A percentile compares a stretch with the other conserved stretches of the same genome.
Evolutionary conservation across 1,140 invertebrate species (phyloP).

Genomic region (Saccostrea echinata): DNA sequence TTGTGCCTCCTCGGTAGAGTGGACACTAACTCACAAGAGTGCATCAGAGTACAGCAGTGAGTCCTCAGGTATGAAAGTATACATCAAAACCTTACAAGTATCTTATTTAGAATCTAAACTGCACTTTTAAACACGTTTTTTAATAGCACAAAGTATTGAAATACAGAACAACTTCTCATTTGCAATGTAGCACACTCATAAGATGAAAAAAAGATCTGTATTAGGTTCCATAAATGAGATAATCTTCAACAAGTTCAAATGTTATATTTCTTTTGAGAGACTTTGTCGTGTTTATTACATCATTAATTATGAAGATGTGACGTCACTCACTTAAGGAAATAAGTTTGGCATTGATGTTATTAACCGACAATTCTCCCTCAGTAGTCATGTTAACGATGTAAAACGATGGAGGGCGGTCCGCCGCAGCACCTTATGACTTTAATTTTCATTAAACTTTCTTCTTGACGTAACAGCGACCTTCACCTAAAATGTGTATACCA

Average conservation of each 20-base stretch:
- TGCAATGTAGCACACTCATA: not conserved
- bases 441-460: conserved; percentile 10
- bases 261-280: not conserved
- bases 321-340: not conserved
- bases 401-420: conserved; percentile 3
- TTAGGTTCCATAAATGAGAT: no score
- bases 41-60: not conserved
- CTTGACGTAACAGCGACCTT: not conserved
- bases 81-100: no score
- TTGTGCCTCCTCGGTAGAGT: conserved; percentile 47
- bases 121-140: no score
- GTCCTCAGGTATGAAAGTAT: not conserved
- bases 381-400: not conserved
- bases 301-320: not conserved
- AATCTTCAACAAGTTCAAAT: no score
- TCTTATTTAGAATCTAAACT: no score
- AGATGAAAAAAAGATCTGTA: not conserved
- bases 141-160: no score
- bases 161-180: no score
- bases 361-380: not conserved
- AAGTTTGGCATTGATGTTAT: conserved; percentile 12
- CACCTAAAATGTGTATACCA: not conserved
- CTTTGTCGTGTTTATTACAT: not conserved
- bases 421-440: not conserved
- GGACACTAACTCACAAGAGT: conserved; percentile 31